Base-by-base conservation (phyloP, 2,888 invertebrate genomes). In the Apotomis turbidana region DNA sequence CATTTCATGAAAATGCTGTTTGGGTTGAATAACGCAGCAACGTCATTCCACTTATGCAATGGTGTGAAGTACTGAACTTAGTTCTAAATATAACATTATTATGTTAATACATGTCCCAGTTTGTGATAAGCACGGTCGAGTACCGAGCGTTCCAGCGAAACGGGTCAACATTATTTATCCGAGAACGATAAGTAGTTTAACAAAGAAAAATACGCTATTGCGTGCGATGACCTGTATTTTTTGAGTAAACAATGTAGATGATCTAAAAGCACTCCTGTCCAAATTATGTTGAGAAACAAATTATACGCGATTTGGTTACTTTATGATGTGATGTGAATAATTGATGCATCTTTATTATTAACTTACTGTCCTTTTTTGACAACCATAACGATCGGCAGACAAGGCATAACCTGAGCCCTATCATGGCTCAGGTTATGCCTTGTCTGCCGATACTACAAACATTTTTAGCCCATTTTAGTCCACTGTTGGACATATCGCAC, bases 101-200 rank as follows among this genome's bases (percentile, higher is more conserved):
- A 71, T 71, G 71, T 61, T 57, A 71, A 71, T 71, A 66, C 61
- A 27, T 67, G 71, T 49, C 71, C 71, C 49, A 71, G 67, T 67
- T 71, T 67, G 46, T 41, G 66, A 71, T 54, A 60, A 71, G 67
- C 61, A 49, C 54, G 36, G 54, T 52, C 64, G 67, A 54, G 51
- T 41, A 57, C 15, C 49, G 5, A n/a, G 66, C 61, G 61, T 71
- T 61, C 67, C 61, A 44, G 49, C 12, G 49, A 67, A 67, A 71
- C 61, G 6, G 66, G 71, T 71, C 70, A 60, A 54, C 46, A 9
- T 44, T 66, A 60, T 66, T 54, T 71, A 64, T 59, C 59, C 63
- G 41, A 44, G 27, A 57, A 36, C 66, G 55, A 44, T 66, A 57
- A 38, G 51, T 38, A 38, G 55, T 66, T 41, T 13, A 61, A 61